Evolutionary conservation across 2,888 invertebrate genomes (phyloP), one percentile per base, ranked within the genome.

Genomic region (Odontomyia ornata): DNA sequence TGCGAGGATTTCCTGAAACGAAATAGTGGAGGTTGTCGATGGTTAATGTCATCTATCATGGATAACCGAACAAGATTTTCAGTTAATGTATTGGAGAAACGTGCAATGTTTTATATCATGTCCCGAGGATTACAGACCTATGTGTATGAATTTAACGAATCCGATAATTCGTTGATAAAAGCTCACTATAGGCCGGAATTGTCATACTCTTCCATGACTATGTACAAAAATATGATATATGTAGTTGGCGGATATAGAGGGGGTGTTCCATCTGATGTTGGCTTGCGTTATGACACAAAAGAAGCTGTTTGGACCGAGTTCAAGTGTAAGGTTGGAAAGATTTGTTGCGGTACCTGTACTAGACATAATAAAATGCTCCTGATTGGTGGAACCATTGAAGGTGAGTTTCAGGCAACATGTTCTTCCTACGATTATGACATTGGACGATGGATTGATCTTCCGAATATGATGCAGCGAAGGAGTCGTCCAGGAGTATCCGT

Each of bases 191-290:
- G 67, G 13, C 67, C 67, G 1, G 67, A 67, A 43, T 43, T 67
- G 21, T 21, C 43, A 15, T 36, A 46, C 9, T 43, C 43, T 23
- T 46, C 43, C 21, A 1, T 67, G 43, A 67, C 67, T 11, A 36
- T 18, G 23, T 67, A 67, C 25, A 67, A 67, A 18, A 18, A 67
- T 67, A 67, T 46, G 67, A 67, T 67, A 13, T 67, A 67, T 43
- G 43, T 46, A 1, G 67, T 67, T 21, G 67, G 43, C 1, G 67
- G 67, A 23, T 23, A 43, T 11, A 13, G 67, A 7, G 43, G 23
- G 11, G 21, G 23, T 18, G 2, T 67, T 1, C 67, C 46, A 18
- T 46, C 43, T 18, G 46, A 67, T 21, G 67, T 67, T 13, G 67
- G 67, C 3, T 25, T 67, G 23, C 43, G 25, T 21, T 67, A 46